Percentiles rank a stretch among this genome's conserved stretches.
phyloP scores from a whole-genome alignment of 1,140 invertebrate genomes.

The Hylaeus volcanicus region DNA sequence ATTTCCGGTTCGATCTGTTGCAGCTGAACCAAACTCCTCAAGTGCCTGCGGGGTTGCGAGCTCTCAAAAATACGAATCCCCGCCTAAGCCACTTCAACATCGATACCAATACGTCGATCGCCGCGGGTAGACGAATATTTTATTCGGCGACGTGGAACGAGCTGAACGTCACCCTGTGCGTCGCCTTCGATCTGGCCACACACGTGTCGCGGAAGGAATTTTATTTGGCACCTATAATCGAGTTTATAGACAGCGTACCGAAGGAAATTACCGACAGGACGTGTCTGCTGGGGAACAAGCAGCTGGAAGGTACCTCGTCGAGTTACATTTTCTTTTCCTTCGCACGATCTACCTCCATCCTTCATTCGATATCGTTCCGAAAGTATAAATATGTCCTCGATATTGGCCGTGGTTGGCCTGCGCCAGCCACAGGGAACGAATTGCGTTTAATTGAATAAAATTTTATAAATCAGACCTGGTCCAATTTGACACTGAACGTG shows the following conservation, averaged over 20 bases:
- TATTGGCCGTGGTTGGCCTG: neutral
- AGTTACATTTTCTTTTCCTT: neutral
- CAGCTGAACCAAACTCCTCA: constrained; percentile 86
- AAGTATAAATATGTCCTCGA: neutral
- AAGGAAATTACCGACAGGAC: constrained; percentile 82
- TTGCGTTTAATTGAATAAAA: no score
- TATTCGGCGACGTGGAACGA: constrained; percentile 86
- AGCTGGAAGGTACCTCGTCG: constrained; percentile 83
- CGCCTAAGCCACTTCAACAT: constrained; percentile 86
- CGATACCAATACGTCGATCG: constrained; percentile 81
- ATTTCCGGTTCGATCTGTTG: constrained; percentile 29
- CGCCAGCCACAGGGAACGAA: no score
- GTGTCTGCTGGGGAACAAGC: constrained; percentile 79
- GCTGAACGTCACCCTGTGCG: constrained; percentile 86
- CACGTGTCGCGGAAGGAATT: constrained; percentile 78
- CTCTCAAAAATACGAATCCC: constrained; percentile 86
- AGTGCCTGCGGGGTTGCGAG: constrained; percentile 84
- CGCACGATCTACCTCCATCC: neutral
- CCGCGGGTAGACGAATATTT: constrained; percentile 86
- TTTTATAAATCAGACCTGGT: no score
- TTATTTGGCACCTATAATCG: constrained; percentile 86
- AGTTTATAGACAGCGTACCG: constrained; percentile 89
- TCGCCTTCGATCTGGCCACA: constrained; percentile 84
- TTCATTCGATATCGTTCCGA: neutral
- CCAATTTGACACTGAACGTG: no score